These are phyloP conservation scores for Trachythela sp. DNA, from an alignment of 64 coral and sea anemone genomes.

Conservation along the genomic window DNA sequence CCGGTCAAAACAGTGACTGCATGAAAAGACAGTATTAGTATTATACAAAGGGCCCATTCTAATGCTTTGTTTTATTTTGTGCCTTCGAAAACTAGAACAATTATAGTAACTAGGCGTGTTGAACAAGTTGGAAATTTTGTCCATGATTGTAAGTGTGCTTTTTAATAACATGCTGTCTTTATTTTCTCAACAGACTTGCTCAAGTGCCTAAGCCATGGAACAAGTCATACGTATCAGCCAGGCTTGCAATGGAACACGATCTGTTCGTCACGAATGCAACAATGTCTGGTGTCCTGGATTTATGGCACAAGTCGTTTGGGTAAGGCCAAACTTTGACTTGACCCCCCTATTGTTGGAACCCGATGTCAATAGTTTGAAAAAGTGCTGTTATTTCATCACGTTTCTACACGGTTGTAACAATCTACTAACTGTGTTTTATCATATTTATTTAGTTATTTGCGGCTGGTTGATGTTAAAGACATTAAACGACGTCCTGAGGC, in stretches of 20 bases:
- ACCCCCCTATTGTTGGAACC: too few species aligned
- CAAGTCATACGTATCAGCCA: slow-evolving; percentile 76
- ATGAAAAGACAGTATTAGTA: too few species aligned
- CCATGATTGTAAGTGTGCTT: background rate
- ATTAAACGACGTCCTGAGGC: background rate
- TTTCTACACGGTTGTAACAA: background rate
- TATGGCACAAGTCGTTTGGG: slow-evolving; percentile 95
- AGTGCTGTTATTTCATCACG: too few species aligned
- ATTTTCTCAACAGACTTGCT: slow-evolving; percentile 48
- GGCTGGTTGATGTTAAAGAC: background rate
- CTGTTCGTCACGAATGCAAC: slow-evolving; percentile 96
- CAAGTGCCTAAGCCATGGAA: slow-evolving; percentile 99
- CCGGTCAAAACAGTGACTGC: too few species aligned
- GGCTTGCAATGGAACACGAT: slow-evolving; percentile 83
- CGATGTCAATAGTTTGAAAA: too few species aligned
- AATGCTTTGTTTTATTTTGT: too few species aligned
- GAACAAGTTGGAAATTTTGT: background rate
- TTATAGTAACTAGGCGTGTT: too few species aligned
- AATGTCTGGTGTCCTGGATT: slow-evolving; percentile 92
- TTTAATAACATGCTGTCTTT: background rate
- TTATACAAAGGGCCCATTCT: too few species aligned
- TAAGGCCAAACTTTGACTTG: slow-evolving; percentile 12
- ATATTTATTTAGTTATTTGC: background rate
- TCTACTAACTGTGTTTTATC: background rate
- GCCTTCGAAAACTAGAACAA: too few species aligned